Conservation (phyloP, 2,888 invertebrate species). For the Punctoribates punctum region DNA sequence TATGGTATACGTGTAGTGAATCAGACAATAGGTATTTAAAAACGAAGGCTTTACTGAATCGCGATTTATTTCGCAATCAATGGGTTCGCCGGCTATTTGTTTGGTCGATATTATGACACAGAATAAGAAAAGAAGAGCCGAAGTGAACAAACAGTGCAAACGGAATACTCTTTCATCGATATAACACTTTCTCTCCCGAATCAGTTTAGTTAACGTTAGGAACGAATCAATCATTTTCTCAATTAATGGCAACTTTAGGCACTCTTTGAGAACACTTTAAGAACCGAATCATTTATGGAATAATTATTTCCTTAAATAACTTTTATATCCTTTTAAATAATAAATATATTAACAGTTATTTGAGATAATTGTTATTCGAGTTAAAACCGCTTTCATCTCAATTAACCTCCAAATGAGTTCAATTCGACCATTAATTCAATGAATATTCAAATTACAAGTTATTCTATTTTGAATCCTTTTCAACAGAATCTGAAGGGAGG, state of each 20-base stretch:
- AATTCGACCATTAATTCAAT: too few relatives aligned
- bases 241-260: neutral
- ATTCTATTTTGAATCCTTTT: too few relatives aligned
- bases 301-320: too few relatives aligned
- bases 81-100: conserved; percentile 49
- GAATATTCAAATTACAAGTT: too few relatives aligned
- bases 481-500: too few relatives aligned
- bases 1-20: conserved; percentile 80
- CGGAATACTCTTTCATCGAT: conserved; percentile 49
- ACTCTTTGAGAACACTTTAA: too few relatives aligned
- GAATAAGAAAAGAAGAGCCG: too few relatives aligned
- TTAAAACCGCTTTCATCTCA: neutral
- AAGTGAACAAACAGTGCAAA: conserved; percentile 49
- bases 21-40: conserved; percentile 89
- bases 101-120: conserved; percentile 48
- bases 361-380: too few relatives aligned
- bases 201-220: neutral
- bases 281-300: too few relatives aligned
- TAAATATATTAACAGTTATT: too few relatives aligned
- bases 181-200: neutral
- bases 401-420: too few relatives aligned
- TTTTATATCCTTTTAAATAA: too few relatives aligned
- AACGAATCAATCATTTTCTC: conserved; percentile 8
- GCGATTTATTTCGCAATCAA: conserved; percentile 48
- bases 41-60: conserved; percentile 42